Evolutionary conservation across 2,797 vertebrate genomes (phyloP).

Genomic region (Triplophysa yarkandensis): DNA sequence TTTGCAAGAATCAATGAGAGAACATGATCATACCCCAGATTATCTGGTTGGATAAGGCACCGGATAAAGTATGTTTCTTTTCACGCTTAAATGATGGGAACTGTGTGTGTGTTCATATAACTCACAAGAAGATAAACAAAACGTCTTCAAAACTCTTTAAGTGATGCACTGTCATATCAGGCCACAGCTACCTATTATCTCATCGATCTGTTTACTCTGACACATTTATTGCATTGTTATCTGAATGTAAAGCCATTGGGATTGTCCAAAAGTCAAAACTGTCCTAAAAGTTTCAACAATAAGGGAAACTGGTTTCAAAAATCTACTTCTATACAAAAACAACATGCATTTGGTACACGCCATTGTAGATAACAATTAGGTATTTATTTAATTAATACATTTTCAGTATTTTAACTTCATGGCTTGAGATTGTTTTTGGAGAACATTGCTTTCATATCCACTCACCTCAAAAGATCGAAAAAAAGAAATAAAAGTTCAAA

Average conservation of each 20-base stretch:
- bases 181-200: constrained; percentile 12
- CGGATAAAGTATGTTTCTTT: constrained; percentile 6
- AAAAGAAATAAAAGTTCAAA: too few species aligned
- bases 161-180: constrained; percentile 20
- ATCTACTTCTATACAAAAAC: neutral
- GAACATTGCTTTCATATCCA: neutral
- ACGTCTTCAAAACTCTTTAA: constrained; percentile 27
- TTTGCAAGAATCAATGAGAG: constrained; percentile 14
- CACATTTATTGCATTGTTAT: constrained; percentile 16
- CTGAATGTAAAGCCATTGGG: constrained; percentile 7
- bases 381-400: too few species aligned
- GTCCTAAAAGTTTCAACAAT: neutral
- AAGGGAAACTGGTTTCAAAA: neutral
- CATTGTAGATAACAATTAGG: too few species aligned
- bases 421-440: too few species aligned
- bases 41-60: neutral
- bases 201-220: constrained; percentile 47
- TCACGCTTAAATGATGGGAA: constrained; percentile 4
- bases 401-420: too few species aligned
- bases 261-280: constrained; percentile 5
- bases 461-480: neutral
- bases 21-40: neutral
- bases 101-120: neutral
- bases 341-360: too few species aligned
- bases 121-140: constrained; percentile 10